These are phyloP conservation scores for Thelaira solivaga DNA, from an alignment of 2,888 invertebrate species.

Conservation along the genomic window DNA sequence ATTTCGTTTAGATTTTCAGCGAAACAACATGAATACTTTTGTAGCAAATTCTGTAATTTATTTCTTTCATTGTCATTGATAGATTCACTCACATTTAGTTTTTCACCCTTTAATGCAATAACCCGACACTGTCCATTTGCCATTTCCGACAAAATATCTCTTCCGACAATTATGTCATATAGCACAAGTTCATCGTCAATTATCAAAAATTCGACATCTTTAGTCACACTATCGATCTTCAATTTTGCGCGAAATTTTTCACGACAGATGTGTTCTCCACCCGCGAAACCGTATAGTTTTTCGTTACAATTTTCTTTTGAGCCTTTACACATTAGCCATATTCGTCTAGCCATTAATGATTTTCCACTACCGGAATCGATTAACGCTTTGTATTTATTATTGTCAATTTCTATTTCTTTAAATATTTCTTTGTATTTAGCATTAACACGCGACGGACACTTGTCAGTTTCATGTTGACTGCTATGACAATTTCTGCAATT, in stretches of 20 bases:
- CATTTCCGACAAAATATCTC: conserved; percentile 32
- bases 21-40: conserved; percentile 48
- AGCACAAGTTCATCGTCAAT: conserved; percentile 13
- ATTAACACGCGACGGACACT: conserved; percentile 2
- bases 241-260: too few species aligned
- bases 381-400: conserved; percentile 5
- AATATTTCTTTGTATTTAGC: background rate
- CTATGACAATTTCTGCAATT: background rate
- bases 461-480: conserved; percentile 7
- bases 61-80: background rate
- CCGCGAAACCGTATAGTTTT: conserved; percentile 29
- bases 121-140: conserved; percentile 44
- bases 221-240: background rate
- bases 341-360: conserved; percentile 14
- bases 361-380: conserved; percentile 50
- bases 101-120: conserved; percentile 9
- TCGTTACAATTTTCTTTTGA: background rate
- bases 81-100: background rate
- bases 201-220: conserved; percentile 6
- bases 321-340: background rate
- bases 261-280: too few species aligned
- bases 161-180: conserved; percentile 28
- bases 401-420: conserved; percentile 36
- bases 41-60: background rate
- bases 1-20: conserved; percentile 33